A percentile compares a stretch with the other conserved stretches of the same genome.
Conservation (phyloP, 2,113 vertebrate genomes). For the Periophthalmus modestus region DNA sequence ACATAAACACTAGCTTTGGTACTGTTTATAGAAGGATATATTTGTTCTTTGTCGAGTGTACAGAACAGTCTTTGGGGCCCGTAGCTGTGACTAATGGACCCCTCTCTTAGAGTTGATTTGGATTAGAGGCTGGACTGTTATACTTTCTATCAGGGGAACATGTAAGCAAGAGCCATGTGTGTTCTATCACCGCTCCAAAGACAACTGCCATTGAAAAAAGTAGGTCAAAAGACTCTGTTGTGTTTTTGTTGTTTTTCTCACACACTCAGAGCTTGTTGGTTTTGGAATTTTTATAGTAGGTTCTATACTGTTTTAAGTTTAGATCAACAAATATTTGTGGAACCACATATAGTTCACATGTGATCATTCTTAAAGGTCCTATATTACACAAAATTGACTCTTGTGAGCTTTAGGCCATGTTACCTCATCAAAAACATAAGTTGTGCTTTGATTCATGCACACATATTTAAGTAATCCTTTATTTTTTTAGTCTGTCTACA, state of each 20-base stretch:
- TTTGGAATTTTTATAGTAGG: slow-evolving; percentile 18
- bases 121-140: slow-evolving; percentile 59
- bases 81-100: slow-evolving; percentile 54
- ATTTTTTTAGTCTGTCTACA: too few species aligned
- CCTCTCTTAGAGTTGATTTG: slow-evolving; percentile 43
- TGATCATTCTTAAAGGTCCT: slow-evolving; percentile 23
- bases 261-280: not conserved
- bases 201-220: slow-evolving; percentile 24
- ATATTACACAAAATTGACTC: too few species aligned
- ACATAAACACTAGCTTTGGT: slow-evolving; percentile 31
- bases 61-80: slow-evolving; percentile 33
- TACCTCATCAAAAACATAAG: too few species aligned
- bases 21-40: slow-evolving; percentile 45
- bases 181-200: slow-evolving; percentile 44
- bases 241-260: slow-evolving; percentile 22
- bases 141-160: slow-evolving; percentile 66
- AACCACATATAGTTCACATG: slow-evolving; percentile 54
- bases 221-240: slow-evolving; percentile 15
- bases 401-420: too few species aligned
- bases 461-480: too few species aligned
- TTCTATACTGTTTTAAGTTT: slow-evolving; percentile 14
- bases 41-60: slow-evolving; percentile 29
- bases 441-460: too few species aligned
- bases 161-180: slow-evolving; percentile 69
- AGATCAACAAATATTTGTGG: slow-evolving; percentile 9